phyloP scores from a whole-genome alignment of 2,113 vertebrate genomes.

The Oncorhynchus keta region DNA sequence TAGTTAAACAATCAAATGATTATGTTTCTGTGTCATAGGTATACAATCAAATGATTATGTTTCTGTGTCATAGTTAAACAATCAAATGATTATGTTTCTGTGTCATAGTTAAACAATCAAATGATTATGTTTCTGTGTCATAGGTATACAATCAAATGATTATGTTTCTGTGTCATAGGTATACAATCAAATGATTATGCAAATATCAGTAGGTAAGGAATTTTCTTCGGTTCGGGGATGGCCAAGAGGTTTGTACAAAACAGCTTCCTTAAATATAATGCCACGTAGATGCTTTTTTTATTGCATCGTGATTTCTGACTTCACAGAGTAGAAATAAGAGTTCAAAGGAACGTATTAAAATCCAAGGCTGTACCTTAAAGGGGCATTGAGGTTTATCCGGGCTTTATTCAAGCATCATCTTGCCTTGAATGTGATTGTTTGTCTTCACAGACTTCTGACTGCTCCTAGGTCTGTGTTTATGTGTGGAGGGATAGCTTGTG shows the following conservation, averaged over 20 bases:
- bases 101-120: slow-evolving; percentile 30
- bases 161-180: slow-evolving; percentile 37
- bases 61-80: slow-evolving; percentile 40
- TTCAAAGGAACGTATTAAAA: slow-evolving; percentile 73
- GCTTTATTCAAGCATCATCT: slow-evolving; percentile 66
- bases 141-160: slow-evolving; percentile 12
- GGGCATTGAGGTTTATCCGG: slow-evolving; percentile 63
- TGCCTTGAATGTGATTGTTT: slow-evolving; percentile 63
- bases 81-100: slow-evolving; percentile 18
- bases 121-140: slow-evolving; percentile 34
- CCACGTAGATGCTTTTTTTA: slow-evolving; percentile 43
- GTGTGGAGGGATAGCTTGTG: no score
- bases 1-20: slow-evolving; percentile 14
- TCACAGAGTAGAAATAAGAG: slow-evolving; percentile 53
- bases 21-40: slow-evolving; percentile 36
- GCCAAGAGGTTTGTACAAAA: slow-evolving; percentile 28
- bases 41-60: slow-evolving; percentile 17
- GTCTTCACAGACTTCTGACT: slow-evolving; percentile 65
- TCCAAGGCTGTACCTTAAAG: slow-evolving; percentile 62
- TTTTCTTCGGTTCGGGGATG: slow-evolving; percentile 29
- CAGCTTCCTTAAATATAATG: slow-evolving; percentile 48
- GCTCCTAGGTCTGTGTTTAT: neutral
- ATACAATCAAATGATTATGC: slow-evolving; percentile 53
- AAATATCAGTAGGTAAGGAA: slow-evolving; percentile 38
- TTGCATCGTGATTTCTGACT: slow-evolving; percentile 60